Percentiles rank a stretch among this genome's conserved stretches.
Evolutionary conservation across 2,113 vertebrate species (phyloP).

Genomic region (Trichechus manatus): DNA sequence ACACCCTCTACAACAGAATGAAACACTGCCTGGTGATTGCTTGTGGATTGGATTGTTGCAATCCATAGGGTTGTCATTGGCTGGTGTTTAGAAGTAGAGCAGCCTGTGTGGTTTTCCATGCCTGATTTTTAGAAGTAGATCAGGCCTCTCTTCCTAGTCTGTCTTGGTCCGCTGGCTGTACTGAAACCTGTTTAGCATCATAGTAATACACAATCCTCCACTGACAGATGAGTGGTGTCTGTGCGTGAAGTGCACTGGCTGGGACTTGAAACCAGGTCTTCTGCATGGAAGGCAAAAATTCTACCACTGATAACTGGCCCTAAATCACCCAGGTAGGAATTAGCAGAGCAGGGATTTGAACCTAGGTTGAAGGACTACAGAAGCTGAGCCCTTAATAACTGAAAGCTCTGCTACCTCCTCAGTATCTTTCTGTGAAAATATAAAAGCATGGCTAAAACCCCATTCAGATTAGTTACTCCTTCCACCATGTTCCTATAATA

Average conservation of each 20-base stretch:
- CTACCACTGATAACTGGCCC: neutral
- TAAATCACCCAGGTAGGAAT: neutral
- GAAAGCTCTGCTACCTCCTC: fast-evolving
- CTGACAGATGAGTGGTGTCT: neutral
- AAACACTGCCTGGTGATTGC: neutral
- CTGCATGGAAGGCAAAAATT: neutral
- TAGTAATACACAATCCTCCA: neutral
- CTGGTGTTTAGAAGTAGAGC: neutral
- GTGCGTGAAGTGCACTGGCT: neutral
- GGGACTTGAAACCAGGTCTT: neutral
- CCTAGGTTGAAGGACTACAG: neutral
- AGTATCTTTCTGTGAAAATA: neutral
- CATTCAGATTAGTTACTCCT: neutral
- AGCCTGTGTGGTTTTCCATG: neutral
- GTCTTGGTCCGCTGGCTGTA: neutral
- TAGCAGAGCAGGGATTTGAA: neutral
- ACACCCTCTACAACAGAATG: neutral
- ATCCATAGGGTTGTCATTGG: neutral
- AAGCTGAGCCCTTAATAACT: neutral
- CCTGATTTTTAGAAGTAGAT: neutral
- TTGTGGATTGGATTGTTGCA: neutral
- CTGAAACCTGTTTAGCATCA: neutral
- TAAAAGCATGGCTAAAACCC: neutral
- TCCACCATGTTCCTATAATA: neutral
- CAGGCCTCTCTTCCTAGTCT: neutral